Evolutionary conservation across 2,797 vertebrate species (phyloP).

Genomic region (Sebastes paucispinis): DNA sequence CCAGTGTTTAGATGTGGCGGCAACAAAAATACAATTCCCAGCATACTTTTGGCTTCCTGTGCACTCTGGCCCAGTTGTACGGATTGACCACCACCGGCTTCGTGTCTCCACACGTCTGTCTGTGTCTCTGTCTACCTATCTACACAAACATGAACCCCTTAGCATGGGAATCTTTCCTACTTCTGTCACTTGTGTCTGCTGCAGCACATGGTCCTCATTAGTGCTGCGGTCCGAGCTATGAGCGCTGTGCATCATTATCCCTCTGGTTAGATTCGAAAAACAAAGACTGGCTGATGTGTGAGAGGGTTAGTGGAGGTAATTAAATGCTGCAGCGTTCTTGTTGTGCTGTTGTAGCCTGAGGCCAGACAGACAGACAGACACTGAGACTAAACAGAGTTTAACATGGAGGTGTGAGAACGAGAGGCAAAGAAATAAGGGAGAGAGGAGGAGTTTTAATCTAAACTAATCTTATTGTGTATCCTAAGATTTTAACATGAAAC

Average conservation of each 20-base stretch:
- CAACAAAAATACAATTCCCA: constrained; percentile 66
- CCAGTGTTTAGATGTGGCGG: constrained; percentile 67
- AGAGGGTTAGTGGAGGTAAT: constrained; percentile 50
- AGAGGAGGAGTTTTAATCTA: neutral
- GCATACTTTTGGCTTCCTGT: constrained; percentile 77
- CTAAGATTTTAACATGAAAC: neutral
- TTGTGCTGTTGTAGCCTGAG: constrained; percentile 30
- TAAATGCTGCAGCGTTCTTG: constrained; percentile 51
- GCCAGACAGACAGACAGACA: neutral
- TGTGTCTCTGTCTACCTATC: neutral
- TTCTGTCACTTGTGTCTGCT: constrained; percentile 36
- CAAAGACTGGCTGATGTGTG: constrained; percentile 60
- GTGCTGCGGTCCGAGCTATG: constrained; percentile 39
- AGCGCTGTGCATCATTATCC: constrained; percentile 59
- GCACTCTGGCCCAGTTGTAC: constrained; percentile 31
- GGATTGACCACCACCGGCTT: constrained; percentile 5
- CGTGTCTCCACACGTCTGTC: neutral
- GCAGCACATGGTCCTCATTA: constrained; percentile 71
- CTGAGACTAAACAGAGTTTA: constrained; percentile 23
- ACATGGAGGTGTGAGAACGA: constrained; percentile 35
- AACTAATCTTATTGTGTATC: neutral
- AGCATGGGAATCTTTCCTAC: constrained; percentile 35
- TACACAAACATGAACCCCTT: neutral
- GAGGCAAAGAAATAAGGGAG: neutral
- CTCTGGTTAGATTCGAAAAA: constrained; percentile 57